A percentile compares a stretch with the other conserved stretches of the same genome.
These are phyloP conservation scores for Cheirogaleus medius DNA, from an alignment of 2,113 vertebrate species.

Conservation along the genomic window DNA sequence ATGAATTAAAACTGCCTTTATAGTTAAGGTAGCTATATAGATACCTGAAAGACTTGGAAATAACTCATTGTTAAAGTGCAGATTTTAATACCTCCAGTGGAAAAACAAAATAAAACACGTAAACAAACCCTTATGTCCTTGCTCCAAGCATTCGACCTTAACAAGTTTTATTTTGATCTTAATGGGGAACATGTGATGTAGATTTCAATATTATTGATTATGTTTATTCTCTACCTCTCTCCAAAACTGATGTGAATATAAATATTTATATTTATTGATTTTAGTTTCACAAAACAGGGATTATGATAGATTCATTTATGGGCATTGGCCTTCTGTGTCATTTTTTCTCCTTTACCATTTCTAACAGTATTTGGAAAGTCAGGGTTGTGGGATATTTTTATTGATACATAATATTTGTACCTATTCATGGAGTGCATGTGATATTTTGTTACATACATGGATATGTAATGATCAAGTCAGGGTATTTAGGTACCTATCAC, in stretches of 20 bases:
- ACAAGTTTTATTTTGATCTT: background rate
- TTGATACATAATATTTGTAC: background rate
- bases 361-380: background rate
- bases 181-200: background rate
- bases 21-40: background rate
- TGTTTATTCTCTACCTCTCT: background rate
- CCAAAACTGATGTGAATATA: background rate
- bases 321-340: background rate
- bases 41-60: background rate
- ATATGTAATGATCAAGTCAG: background rate
- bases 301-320: background rate
- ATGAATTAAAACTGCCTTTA: background rate
- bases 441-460: background rate
- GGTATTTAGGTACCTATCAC: background rate
- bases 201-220: background rate
- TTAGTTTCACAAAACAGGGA: background rate
- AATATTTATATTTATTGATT: background rate
- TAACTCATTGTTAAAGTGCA: background rate
- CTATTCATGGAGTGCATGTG: background rate
- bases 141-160: background rate
- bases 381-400: background rate
- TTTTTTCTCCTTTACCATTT: background rate
- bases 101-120: background rate
- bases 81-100: background rate
- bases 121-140: background rate